Evolutionary conservation across 2,888 invertebrate species (phyloP).

Genomic region (Catocala sponsa): DNA sequence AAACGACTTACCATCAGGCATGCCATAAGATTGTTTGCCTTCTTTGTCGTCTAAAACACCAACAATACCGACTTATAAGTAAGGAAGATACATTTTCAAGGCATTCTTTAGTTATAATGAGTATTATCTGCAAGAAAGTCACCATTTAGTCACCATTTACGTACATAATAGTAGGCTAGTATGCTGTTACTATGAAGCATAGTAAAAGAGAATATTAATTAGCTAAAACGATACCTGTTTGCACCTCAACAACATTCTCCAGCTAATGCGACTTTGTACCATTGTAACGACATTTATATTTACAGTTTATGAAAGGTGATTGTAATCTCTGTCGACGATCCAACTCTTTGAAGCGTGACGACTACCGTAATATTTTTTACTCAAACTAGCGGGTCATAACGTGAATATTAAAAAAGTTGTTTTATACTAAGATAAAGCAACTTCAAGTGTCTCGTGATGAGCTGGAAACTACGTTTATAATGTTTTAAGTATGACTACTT

Average conservation of each 20-base stretch:
- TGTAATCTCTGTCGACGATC: constrained; percentile 58
- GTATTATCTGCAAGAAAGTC: too few species aligned
- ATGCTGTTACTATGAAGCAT: too few species aligned
- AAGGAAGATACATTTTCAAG: too few species aligned
- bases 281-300: constrained; percentile 35
- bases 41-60: too few species aligned
- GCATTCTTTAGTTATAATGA: too few species aligned
- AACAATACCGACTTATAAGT: too few species aligned
- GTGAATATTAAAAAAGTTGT: constrained; percentile 41
- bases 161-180: too few species aligned
- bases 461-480: constrained; percentile 9
- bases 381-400: constrained; percentile 43
- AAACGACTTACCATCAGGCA: too few species aligned
- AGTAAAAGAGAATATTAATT: background rate
- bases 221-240: background rate
- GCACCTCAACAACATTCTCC: background rate
- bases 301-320: constrained; percentile 56
- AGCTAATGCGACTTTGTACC: background rate
- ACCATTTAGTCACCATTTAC: too few species aligned
- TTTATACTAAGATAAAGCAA: constrained; percentile 36
- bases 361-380: constrained; percentile 61
- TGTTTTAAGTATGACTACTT: constrained; percentile 17
- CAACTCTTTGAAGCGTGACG: constrained; percentile 62
- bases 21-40: too few species aligned
- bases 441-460: constrained; percentile 30